Evolutionary conservation across 30 jellyfish, hydroid and myxozoan genomes (phyloP).

Genomic region (Hydractinia symbiolongicarpus): DNA sequence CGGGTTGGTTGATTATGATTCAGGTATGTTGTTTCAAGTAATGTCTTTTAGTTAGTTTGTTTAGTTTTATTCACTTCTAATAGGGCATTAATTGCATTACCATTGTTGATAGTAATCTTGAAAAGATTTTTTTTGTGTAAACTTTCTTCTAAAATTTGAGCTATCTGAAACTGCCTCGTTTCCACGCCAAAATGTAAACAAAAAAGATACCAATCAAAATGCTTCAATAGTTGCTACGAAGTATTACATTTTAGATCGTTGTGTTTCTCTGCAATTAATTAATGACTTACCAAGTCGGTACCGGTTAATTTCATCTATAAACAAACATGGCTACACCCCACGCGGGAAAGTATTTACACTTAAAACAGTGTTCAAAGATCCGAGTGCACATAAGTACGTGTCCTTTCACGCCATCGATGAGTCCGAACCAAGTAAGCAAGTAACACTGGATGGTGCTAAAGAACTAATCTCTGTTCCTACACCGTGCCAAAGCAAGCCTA

Average conservation of each 20-base stretch:
- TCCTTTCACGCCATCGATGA: conserved; percentile 76
- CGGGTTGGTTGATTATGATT: conserved; percentile 45
- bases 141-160: too few species aligned
- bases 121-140: too few species aligned
- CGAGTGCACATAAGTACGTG: conserved; percentile 60
- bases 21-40: conserved; percentile 37
- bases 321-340: conserved; percentile 93
- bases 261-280: conserved; percentile 66
- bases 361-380: conserved; percentile 87
- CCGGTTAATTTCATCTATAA: conserved; percentile 65
- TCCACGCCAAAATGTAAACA: too few species aligned
- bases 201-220: too few species aligned
- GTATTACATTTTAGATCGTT: conserved; percentile 36
- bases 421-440: conserved; percentile 39
- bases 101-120: too few species aligned
- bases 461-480: conserved; percentile 33
- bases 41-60: too few species aligned
- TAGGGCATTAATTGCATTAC: too few species aligned
- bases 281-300: conserved; percentile 74
- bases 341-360: conserved; percentile 71
- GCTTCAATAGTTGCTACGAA: too few species aligned
- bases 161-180: too few species aligned
- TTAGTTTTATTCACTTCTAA: too few species aligned
- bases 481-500: conserved; percentile 5
- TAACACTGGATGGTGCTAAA: conserved; percentile 61